Conservation (phyloP, 2,113 vertebrate genomes). For the Cynocephalus volans region DNA sequence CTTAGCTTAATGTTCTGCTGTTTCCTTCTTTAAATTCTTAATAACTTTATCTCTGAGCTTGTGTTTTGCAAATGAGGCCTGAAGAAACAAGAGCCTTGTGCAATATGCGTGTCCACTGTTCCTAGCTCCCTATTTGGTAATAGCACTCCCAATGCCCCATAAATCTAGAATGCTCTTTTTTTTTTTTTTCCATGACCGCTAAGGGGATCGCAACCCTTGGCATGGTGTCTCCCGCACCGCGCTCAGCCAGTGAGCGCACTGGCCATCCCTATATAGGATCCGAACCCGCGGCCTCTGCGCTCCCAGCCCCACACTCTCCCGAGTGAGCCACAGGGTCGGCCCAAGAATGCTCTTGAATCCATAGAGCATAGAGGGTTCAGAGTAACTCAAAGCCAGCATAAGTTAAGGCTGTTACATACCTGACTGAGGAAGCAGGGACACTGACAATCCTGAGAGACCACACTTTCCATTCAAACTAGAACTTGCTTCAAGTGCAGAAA, state of each 20-base stretch:
- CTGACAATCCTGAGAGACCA: background rate
- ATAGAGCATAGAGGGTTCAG: background rate
- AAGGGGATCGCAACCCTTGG: no score
- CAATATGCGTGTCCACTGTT: background rate
- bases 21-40: background rate
- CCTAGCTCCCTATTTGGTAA: background rate
- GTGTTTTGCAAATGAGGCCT: background rate
- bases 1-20: background rate
- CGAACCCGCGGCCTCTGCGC: no score
- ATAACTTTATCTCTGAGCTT: background rate
- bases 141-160: rapidly evolving
- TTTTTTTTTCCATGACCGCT: no score
- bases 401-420: background rate
- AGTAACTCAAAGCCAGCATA: background rate
- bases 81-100: background rate
- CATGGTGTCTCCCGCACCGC: no score
- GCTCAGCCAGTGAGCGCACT: no score
- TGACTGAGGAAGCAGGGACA: background rate
- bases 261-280: no score
- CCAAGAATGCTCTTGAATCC: background rate
- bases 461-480: background rate
- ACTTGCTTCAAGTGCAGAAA: background rate
- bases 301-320: no score
- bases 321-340: no score
- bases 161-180: background rate